phyloP scores from a whole-genome alignment of 2,113 vertebrate genomes.

The Gadus macrocephalus region DNA sequence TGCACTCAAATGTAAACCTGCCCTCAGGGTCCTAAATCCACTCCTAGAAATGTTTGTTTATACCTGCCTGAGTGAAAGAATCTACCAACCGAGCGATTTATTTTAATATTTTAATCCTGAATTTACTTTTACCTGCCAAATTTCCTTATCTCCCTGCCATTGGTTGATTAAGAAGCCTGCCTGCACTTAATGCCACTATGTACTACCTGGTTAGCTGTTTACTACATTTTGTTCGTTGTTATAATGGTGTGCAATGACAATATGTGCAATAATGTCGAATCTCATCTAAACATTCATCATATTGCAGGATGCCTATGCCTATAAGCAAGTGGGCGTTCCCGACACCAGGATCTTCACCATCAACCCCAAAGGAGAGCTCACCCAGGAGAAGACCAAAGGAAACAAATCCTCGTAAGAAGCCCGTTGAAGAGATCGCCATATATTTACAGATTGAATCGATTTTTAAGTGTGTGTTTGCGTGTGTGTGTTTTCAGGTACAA shows the following conservation, averaged over 20 bases:
- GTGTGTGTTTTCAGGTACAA: constrained; percentile 71
- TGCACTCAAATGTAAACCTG: no score
- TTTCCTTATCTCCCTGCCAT: neutral
- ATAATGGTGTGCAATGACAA: no score
- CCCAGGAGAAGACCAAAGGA: constrained; percentile 80
- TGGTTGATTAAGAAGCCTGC: neutral
- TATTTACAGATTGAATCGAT: constrained; percentile 6
- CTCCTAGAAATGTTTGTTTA: no score
- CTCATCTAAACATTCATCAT: neutral
- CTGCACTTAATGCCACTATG: no score
- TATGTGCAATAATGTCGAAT: neutral
- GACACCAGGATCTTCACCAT: constrained; percentile 86
- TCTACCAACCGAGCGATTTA: no score
- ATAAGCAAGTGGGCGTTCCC: constrained; percentile 82
- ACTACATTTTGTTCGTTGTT: no score
- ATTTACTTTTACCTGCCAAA: no score
- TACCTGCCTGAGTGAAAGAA: no score
- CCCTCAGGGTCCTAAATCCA: no score
- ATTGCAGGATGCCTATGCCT: constrained; percentile 78
- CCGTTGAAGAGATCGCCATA: neutral
- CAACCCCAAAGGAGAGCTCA: constrained; percentile 89
- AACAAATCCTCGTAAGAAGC: constrained; percentile 85
- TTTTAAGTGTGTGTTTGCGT: constrained; percentile 14
- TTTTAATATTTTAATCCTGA: no score
- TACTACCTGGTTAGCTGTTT: no score